Evolutionary conservation across 2,888 invertebrate genomes (phyloP).

Genomic region (Philereme vetulata): DNA sequence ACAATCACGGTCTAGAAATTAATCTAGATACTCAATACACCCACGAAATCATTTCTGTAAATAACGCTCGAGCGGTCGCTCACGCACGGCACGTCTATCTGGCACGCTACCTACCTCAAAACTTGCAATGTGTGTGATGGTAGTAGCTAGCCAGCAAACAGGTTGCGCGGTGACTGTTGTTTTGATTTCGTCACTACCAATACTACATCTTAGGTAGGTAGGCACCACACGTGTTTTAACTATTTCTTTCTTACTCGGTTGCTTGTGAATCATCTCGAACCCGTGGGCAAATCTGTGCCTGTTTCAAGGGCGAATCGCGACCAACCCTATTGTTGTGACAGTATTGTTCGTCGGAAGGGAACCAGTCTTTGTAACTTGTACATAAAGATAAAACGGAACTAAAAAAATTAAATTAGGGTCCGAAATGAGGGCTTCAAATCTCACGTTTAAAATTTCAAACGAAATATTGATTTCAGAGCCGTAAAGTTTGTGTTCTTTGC

Average conservation of each 20-base stretch:
- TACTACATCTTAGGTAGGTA: not conserved
- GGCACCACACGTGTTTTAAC: too few relatives aligned
- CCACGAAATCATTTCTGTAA: constrained; percentile 58
- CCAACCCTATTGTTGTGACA: too few relatives aligned
- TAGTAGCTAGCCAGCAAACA: constrained; percentile 19
- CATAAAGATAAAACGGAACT: too few relatives aligned
- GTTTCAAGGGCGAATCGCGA: not conserved
- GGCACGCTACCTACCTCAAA: constrained; percentile 39
- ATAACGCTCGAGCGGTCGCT: constrained; percentile 49
- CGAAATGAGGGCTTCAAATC: too few relatives aligned
- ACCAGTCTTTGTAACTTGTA: too few relatives aligned
- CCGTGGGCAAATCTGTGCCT: not conserved
- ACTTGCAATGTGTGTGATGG: constrained; percentile 35
- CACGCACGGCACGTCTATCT: constrained; percentile 38
- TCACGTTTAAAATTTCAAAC: too few relatives aligned
- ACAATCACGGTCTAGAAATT: constrained; percentile 30
- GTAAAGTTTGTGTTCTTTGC: too few relatives aligned
- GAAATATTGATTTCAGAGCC: too few relatives aligned
- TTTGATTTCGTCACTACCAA: constrained; percentile 27
- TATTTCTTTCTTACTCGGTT: too few relatives aligned
- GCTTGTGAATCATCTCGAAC: not conserved
- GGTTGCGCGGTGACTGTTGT: constrained; percentile 29
- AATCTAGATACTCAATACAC: constrained; percentile 34
- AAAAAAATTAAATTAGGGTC: too few relatives aligned
- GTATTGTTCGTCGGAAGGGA: too few relatives aligned